A percentile compares a stretch with the other conserved stretches of the same genome.
phyloP scores from a whole-genome alignment of 2,113 vertebrate genomes.

The Garra rufa region DNA sequence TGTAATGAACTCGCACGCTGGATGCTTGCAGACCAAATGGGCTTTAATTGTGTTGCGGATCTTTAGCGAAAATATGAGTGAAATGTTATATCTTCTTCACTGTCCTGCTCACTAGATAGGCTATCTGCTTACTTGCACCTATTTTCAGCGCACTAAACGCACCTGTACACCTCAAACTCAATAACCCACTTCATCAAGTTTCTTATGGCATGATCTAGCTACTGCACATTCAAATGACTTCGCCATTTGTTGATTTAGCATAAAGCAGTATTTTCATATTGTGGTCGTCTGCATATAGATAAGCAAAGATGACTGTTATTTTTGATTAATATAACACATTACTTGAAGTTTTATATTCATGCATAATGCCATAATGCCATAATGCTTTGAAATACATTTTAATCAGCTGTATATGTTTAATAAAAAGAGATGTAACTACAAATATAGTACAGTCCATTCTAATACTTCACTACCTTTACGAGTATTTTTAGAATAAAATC shows the following conservation, averaged over 20 bases:
- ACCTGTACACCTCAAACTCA: constrained; percentile 10
- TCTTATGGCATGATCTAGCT: not conserved
- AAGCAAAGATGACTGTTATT: not conserved
- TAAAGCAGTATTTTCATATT: not conserved
- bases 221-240: not conserved
- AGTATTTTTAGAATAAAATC: not conserved
- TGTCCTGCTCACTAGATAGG: not conserved
- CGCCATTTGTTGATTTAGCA: not conserved
- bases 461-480: not conserved
- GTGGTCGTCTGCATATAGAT: not conserved
- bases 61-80: not conserved
- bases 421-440: not conserved
- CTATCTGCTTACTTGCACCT: not conserved
- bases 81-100: not conserved
- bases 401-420: not conserved
- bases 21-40: too few relatives aligned
- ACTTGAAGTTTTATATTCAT: not conserved
- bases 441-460: not conserved
- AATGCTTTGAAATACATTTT: not conserved
- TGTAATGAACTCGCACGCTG: not conserved
- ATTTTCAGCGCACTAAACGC: not conserved
- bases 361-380: not conserved
- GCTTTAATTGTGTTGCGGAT: not conserved
- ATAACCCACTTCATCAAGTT: not conserved
- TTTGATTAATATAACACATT: not conserved